Conservation (phyloP, 2,888 invertebrate species). For the Meandrusa payeni region DNA sequence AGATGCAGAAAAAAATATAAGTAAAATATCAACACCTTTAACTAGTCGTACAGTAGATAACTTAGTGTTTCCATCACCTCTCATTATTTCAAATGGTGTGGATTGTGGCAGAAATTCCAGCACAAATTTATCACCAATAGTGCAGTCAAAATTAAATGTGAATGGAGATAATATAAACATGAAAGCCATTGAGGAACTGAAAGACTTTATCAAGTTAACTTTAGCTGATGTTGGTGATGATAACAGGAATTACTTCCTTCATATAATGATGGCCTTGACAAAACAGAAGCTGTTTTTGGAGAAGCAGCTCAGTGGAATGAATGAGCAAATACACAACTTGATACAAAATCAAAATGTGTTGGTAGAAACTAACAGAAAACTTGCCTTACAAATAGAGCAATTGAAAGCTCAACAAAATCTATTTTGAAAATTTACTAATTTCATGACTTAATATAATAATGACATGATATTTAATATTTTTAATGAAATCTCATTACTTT, state of each 20-base stretch:
- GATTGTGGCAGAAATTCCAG: conserved; percentile 46
- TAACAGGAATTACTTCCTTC: conserved; percentile 65
- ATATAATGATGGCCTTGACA: conserved; percentile 72
- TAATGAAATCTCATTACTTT: conserved; percentile 9
- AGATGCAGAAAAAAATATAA: conserved; percentile 59
- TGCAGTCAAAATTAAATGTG: conserved; percentile 34
- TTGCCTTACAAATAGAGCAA: conserved; percentile 69
- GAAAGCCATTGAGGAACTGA: conserved; percentile 57
- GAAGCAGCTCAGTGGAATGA: conserved; percentile 58
- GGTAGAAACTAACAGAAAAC: conserved; percentile 71
- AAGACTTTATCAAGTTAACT: conserved; percentile 63
- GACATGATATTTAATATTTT: background rate
- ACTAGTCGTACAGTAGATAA: conserved; percentile 49
- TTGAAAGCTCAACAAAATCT: conserved; percentile 52
- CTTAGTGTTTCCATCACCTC: conserved; percentile 53
- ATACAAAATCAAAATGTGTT: conserved; percentile 62
- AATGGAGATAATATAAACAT: conserved; percentile 38
- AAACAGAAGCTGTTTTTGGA: conserved; percentile 72
- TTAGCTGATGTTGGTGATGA: conserved; percentile 65
- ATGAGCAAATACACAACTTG: conserved; percentile 54
- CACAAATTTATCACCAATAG: conserved; percentile 40
- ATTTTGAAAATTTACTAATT: conserved; percentile 25
- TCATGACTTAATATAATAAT: no score
- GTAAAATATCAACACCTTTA: conserved; percentile 67
- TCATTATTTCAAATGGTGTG: conserved; percentile 45